Evolutionary conservation across 2,888 invertebrate genomes (phyloP).

Genomic region (Phortica okadai): DNA sequence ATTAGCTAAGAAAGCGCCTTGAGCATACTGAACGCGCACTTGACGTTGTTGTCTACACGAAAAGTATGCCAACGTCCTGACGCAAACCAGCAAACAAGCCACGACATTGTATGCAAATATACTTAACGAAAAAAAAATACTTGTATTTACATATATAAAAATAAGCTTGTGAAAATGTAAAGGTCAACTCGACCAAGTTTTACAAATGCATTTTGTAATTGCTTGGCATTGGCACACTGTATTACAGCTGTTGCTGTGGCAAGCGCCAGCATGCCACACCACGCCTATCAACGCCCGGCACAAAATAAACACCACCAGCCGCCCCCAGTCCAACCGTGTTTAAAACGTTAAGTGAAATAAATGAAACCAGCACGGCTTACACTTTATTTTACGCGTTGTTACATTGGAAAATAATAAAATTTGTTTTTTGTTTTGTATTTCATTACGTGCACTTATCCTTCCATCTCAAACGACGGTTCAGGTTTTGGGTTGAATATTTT

Average conservation of each 20-base stretch:
- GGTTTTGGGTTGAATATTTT: too few relatives aligned
- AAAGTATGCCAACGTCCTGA: slow-evolving; percentile 25
- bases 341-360: too few relatives aligned
- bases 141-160: not conserved
- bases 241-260: too few relatives aligned
- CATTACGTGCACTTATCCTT: too few relatives aligned
- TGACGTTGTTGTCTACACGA: slow-evolving; percentile 1
- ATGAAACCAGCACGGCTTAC: too few relatives aligned
- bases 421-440: too few relatives aligned
- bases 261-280: too few relatives aligned
- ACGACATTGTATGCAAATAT: slow-evolving; percentile 8
- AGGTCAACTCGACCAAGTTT: not conserved
- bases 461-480: too few relatives aligned
- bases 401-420: not conserved
- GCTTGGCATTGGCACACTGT: not conserved
- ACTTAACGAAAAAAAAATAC: not conserved
- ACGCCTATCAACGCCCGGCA: too few relatives aligned
- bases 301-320: too few relatives aligned
- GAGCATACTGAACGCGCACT: slow-evolving; percentile 3
- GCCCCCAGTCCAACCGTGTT: too few relatives aligned
- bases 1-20: not conserved
- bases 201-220: slow-evolving; percentile 10
- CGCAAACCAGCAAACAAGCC: not conserved
- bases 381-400: not conserved
- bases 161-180: not conserved